Conservation (phyloP, 2,113 vertebrate species). For the Irena cyanogastra region DNA sequence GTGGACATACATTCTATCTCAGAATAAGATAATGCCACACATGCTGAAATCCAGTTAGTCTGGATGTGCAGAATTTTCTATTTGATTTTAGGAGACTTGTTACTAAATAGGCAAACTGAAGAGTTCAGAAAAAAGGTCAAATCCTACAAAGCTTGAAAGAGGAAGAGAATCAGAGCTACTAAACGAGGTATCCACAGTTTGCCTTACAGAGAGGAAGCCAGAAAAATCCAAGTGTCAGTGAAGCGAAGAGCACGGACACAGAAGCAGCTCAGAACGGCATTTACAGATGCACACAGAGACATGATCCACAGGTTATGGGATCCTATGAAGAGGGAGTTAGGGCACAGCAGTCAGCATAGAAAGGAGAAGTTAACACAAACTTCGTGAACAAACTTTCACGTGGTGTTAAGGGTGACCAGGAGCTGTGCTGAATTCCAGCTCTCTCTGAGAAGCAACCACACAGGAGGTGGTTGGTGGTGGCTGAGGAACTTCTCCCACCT, state of each 20-base stretch:
- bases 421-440: not conserved
- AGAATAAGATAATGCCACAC: not conserved
- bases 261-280: not conserved
- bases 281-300: not conserved
- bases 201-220: not conserved
- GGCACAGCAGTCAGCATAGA: not conserved
- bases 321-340: not conserved
- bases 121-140: not conserved
- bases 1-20: not conserved
- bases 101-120: not conserved
- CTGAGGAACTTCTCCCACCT: not conserved
- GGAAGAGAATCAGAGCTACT: not conserved
- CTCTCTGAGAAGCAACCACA: fast-evolving
- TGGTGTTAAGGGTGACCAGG: not conserved
- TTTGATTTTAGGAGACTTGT: not conserved
- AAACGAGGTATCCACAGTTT: not conserved
- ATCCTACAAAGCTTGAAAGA: not conserved
- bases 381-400: fast-evolving
- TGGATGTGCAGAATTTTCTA: not conserved
- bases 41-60: not conserved
- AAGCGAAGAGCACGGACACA: not conserved
- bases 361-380: not conserved
- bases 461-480: not conserved
- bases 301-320: not conserved
- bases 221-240: not conserved